Evolutionary conservation across 2,888 invertebrate species (phyloP), one percentile per base, ranked within the genome.

Genomic region (Melanostoma mellinum): DNA sequence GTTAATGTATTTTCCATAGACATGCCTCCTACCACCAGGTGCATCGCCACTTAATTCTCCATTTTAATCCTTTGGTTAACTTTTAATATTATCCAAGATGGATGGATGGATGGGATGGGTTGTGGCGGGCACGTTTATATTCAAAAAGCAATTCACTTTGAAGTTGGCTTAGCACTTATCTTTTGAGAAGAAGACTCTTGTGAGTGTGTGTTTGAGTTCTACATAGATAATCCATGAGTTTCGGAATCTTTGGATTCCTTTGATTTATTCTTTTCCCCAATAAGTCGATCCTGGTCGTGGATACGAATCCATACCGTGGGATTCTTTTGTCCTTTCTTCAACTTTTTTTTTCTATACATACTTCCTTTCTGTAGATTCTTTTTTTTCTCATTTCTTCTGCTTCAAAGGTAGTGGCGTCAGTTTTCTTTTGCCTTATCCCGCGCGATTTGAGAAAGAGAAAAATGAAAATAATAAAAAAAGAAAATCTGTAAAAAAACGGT

Each of bases 1-100:
- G 67, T 61, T 81, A 72, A 81, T 81, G 76, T 81, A 55, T 77
- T 72, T 81, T 81, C 55, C 67, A 65, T 76, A 60, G 74, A 69
- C 48, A 33, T 5, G 9, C 36, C 30, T 35, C 40, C 40, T 55
- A 56, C 40, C 35, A 4, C 48, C 55, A 61, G 38, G 50, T 44
- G 33, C 52, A 65, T 46, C 50, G 10, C 53, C 68, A 65, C 48
- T 75, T 63, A 65, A 56, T 69, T 72, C 53, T 55, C 46, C 8
- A 36, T 67, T 76, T 81, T 76, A 81, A 72, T 76, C 81, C 81
- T 81, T 80, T 76, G 35, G 40, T 67, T 72, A 60, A 55, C 46
- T 76, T 77, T 81, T 67, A 61, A 55, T 67, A 20, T 20, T 20
- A 65, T 60, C 30, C 46, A 60, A 35, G 32, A 63, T 46, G 36